Percentiles rank a stretch among this genome's conserved stretches.
Evolutionary conservation across 2,113 vertebrate species (phyloP).

Genomic region (Phalacrocorax carbo): DNA sequence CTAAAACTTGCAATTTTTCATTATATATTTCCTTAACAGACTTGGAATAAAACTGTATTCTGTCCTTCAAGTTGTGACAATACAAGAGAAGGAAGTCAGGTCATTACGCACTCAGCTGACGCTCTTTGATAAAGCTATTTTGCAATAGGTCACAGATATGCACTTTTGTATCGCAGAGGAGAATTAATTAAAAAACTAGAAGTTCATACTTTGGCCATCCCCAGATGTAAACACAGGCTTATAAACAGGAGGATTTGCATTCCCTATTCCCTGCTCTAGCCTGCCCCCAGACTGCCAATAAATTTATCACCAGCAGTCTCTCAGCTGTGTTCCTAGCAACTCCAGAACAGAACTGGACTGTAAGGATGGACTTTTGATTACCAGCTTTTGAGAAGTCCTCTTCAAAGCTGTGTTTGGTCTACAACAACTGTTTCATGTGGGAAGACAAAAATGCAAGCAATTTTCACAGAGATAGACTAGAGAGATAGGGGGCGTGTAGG

Average conservation of each 20-base stretch:
- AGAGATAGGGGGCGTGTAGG: not conserved
- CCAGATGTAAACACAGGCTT: not conserved
- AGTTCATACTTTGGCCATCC: not conserved
- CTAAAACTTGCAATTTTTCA: not conserved
- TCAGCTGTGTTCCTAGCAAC: not conserved
- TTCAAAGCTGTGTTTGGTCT: not conserved
- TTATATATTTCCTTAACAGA: not conserved
- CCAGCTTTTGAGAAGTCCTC: not conserved
- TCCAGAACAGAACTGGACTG: not conserved
- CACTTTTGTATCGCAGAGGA: not conserved
- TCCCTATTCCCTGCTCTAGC: not conserved
- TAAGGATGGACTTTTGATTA: not conserved
- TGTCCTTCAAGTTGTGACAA: not conserved
- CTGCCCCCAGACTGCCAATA: not conserved
- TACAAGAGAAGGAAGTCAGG: not conserved
- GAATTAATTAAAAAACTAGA: slow-evolving; percentile 14
- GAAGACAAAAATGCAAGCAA: not conserved
- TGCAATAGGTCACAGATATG: slow-evolving; percentile 2
- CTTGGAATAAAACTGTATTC: not conserved
- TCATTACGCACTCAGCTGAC: not conserved
- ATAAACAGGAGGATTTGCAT: not conserved
- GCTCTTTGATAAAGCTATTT: not conserved
- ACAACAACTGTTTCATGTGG: not conserved
- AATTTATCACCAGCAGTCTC: not conserved
- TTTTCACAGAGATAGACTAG: not conserved